Conservation (phyloP, 2,797 vertebrate genomes). For the Etheostoma nigrum region DNA sequence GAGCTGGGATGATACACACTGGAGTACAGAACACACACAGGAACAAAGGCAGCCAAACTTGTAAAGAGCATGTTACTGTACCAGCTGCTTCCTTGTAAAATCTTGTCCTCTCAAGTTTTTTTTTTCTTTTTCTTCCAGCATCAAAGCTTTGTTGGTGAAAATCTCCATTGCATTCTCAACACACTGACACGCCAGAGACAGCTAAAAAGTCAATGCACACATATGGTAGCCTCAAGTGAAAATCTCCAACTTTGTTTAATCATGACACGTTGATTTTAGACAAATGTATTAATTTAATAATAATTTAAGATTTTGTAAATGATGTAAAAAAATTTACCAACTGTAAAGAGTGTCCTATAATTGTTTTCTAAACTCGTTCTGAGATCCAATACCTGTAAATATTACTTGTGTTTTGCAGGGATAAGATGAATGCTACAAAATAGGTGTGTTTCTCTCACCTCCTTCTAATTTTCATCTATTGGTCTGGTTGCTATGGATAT, state of each 20-base stretch:
- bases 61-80: constrained; percentile 62
- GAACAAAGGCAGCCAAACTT: constrained; percentile 47
- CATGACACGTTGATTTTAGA: constrained; percentile 18
- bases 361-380: constrained; percentile 37
- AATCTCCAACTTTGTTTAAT: constrained; percentile 6
- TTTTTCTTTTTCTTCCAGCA: constrained; percentile 24
- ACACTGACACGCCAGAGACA: constrained; percentile 35
- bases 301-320: constrained; percentile 20
- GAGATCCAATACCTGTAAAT: constrained; percentile 14
- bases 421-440: constrained; percentile 47
- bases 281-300: constrained; percentile 28
- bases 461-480: constrained; percentile 49
- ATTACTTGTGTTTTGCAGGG: constrained; percentile 1
- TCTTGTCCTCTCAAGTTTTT: constrained; percentile 35
- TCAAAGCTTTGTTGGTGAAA: constrained; percentile 38
- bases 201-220: constrained; percentile 31
- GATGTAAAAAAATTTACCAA: constrained; percentile 10
- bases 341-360: constrained; percentile 47
- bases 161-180: constrained; percentile 40
- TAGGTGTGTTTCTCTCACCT: constrained; percentile 22
- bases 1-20: constrained; percentile 82
- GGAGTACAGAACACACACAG: constrained; percentile 70
- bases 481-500: constrained; percentile 77
- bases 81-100: constrained; percentile 50
- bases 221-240: constrained; percentile 51